These are phyloP conservation scores for Cheilosia impressa DNA, from an alignment of 2,888 invertebrate genomes.

Conservation along the genomic window DNA sequence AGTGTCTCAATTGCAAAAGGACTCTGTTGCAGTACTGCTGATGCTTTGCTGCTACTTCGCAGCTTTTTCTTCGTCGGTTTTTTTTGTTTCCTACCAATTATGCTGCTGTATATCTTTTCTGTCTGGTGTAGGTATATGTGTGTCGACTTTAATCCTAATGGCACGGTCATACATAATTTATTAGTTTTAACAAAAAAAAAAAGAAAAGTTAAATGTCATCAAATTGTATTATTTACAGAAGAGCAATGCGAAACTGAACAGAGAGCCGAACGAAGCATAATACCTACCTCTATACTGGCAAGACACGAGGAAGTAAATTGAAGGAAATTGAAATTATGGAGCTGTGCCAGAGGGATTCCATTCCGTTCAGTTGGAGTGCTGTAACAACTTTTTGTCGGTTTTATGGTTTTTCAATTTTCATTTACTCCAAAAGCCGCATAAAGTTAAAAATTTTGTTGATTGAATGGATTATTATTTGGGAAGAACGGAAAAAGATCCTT, in stretches of 20 bases:
- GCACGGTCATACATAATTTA: slow-evolving; percentile 74
- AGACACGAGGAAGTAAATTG: slow-evolving; percentile 54
- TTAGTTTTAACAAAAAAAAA: slow-evolving; percentile 50
- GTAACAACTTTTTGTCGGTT: slow-evolving; percentile 29
- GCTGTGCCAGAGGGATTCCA: slow-evolving; percentile 54
- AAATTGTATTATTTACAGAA: slow-evolving; percentile 71
- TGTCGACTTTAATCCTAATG: slow-evolving; percentile 68
- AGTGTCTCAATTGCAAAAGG: slow-evolving; percentile 67
- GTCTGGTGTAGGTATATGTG: not conserved
- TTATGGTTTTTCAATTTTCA: slow-evolving; percentile 43
- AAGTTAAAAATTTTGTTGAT: slow-evolving; percentile 55
- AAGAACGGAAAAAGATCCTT: slow-evolving; percentile 2
- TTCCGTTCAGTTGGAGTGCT: slow-evolving; percentile 43
- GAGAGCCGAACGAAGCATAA: not conserved
- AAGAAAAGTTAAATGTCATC: slow-evolving; percentile 71
- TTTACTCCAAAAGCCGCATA: slow-evolving; percentile 58
- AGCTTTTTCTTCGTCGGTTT: no score
- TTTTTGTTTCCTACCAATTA: slow-evolving; percentile 23
- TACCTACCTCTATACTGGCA: not conserved
- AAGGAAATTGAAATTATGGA: slow-evolving; percentile 72
- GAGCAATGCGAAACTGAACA: slow-evolving; percentile 18
- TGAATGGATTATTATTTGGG: slow-evolving; percentile 48
- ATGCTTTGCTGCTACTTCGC: slow-evolving; percentile 31
- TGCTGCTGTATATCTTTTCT: not conserved
- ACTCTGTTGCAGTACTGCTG: slow-evolving; percentile 38